A percentile compares a stretch with the other conserved stretches of the same genome.
Evolutionary conservation across 2,113 vertebrate species (phyloP).

Genomic region (Ariopsis seemanni): DNA sequence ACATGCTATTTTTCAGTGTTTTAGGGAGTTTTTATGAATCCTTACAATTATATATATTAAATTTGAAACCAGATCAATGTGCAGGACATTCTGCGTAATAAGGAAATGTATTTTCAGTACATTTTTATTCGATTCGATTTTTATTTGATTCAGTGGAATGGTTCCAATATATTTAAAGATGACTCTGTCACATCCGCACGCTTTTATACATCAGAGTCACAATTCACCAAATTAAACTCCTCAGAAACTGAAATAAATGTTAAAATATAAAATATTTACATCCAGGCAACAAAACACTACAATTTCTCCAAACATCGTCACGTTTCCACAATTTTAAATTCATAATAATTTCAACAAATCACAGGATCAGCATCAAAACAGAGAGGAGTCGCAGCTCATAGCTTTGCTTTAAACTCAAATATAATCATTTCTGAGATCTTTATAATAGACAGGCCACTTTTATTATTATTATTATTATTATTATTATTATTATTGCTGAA

Average conservation of each 20-base stretch:
- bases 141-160: too few species aligned
- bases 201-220: background rate
- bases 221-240: background rate
- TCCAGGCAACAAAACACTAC: background rate
- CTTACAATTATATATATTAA: too few species aligned
- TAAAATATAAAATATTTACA: background rate
- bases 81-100: too few species aligned
- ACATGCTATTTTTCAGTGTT: too few species aligned
- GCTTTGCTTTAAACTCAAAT: too few species aligned
- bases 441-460: too few species aligned
- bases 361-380: background rate
- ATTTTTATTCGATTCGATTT: too few species aligned
- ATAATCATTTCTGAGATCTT: too few species aligned
- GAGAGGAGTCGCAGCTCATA: background rate
- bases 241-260: background rate
- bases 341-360: background rate
- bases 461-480: background rate
- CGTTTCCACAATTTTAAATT: background rate
- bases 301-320: background rate
- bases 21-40: too few species aligned
- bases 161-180: conserved; percentile 56
- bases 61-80: too few species aligned
- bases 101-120: too few species aligned
- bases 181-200: background rate
- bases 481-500: background rate